Conservation (phyloP, 1,140 invertebrate species). For the Thalassaphorura encarpata region DNA sequence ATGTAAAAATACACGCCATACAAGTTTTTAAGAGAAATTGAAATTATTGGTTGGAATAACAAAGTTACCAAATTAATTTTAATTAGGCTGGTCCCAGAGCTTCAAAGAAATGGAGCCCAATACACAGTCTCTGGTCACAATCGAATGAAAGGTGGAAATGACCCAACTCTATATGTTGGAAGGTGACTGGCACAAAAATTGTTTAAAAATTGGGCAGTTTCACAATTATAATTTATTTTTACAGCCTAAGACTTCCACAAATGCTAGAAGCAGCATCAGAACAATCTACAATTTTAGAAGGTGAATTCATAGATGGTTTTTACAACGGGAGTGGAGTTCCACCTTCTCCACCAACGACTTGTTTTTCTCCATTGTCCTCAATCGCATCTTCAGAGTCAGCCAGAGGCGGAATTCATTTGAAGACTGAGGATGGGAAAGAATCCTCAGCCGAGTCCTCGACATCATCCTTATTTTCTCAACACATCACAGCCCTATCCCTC, state of each 20-base stretch:
- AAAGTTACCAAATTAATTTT: not conserved
- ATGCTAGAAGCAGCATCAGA: not conserved
- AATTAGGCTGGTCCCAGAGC: conserved; percentile 28
- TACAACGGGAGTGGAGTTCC: conserved; percentile 8
- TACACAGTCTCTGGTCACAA: conserved; percentile 28
- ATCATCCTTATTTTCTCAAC: too few relatives aligned
- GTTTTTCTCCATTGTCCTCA: conserved; percentile 26
- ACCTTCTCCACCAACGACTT: conserved; percentile 23
- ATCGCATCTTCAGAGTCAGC: conserved; percentile 1
- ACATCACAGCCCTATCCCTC: conserved; percentile 70
- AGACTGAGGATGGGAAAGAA: too few relatives aligned
- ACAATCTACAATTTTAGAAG: not conserved
- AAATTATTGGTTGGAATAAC: too few relatives aligned
- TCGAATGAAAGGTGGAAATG: conserved; percentile 28
- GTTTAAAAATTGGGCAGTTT: not conserved
- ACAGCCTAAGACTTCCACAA: conserved; percentile 18
- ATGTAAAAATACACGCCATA: too few relatives aligned
- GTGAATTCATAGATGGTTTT: not conserved
- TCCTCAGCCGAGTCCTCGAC: too few relatives aligned
- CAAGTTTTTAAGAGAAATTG: too few relatives aligned
- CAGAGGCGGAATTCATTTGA: too few relatives aligned
- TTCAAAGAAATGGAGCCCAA: conserved; percentile 29
- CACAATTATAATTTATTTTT: not conserved
- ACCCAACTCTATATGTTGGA: conserved; percentile 29
- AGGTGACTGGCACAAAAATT: conserved; percentile 11